Evolutionary conservation across 30 jellyfish, hydroid and myxozoan species (phyloP), one percentile per base, ranked within the genome.

Genomic region (Turritopsis rubra): DNA sequence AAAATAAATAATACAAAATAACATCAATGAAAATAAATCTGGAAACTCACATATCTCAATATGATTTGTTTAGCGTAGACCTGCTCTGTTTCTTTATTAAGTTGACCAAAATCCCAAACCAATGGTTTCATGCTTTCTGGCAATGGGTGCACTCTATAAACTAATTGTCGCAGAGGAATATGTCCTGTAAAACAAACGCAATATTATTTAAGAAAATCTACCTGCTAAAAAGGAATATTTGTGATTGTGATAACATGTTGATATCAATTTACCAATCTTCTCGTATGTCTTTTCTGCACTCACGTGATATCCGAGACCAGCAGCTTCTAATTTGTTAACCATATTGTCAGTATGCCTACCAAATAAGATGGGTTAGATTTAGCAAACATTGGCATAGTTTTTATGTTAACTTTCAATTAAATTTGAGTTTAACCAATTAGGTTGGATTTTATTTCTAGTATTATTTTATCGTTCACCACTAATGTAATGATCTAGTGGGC

Each of bases 21-120:
- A 5, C 60, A 41, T 13, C 5, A 41, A 41, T 5, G 60, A 41
- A 3, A 41, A 13, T 8, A 22, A 66, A 7, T 3, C 17, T 3
- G 17, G 8, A 3, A 17, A 52, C 89, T 68, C 53, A 86, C 95
- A 53, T 79, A 87, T 54, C 88, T 68, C 27, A 68, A 53, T 1
- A 87, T 86, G 1, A 87, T 87, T 72, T 87, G 95, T 17, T 71
- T 81, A 18, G 90, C 84, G 75, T 87, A 87, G 17, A 76, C 65
- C 17, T 29, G 53, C 81, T 87, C 95, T 8, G 88, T 75, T 52
- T 81, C 90, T n/a, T 52, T 16, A 22, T 86, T 72, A 65, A 87
- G 81, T 29, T 74, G 87, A 18, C 95, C 95, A 52, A 87, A 87
- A 54, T 87, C 95, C 95, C 95, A 87, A 70, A 87, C 88, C 53